Percentiles rank a stretch among this genome's conserved stretches.
These are phyloP conservation scores for Gnathonemus longibarbis DNA, from an alignment of 2,113 vertebrate species.

Conservation along the genomic window DNA sequence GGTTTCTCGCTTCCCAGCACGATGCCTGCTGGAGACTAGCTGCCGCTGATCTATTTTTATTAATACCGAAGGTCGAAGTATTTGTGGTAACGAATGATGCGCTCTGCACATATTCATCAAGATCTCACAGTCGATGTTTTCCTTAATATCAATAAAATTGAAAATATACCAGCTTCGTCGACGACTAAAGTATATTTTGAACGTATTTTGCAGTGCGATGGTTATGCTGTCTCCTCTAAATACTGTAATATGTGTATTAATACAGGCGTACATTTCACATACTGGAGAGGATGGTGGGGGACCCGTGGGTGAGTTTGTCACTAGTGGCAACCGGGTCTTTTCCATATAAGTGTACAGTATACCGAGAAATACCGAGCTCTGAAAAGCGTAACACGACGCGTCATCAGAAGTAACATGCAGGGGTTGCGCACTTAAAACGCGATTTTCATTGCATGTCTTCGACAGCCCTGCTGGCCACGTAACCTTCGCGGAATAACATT, in stretches of 20 bases:
- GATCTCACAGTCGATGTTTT: background rate
- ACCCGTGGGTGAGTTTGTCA: slow-evolving; percentile 33
- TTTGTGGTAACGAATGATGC: background rate
- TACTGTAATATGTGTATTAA: background rate
- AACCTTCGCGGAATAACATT: background rate
- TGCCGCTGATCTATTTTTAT: background rate
- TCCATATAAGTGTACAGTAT: slow-evolving; percentile 12
- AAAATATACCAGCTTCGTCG: background rate
- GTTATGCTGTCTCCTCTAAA: background rate
- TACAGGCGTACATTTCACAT: background rate
- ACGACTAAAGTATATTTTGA: background rate
- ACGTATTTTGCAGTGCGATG: background rate
- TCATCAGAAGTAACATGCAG: background rate
- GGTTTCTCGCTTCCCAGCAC: background rate
- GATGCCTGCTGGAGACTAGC: background rate
- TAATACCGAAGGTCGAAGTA: background rate
- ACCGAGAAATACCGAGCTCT: background rate
- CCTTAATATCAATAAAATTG: background rate
- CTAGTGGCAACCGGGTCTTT: slow-evolving; percentile 36
- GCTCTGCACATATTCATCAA: background rate
- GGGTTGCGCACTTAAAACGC: background rate
- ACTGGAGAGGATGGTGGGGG: slow-evolving; percentile 18
- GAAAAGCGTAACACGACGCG: slow-evolving; percentile 1
- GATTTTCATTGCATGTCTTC: background rate
- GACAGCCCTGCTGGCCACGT: background rate